Percentiles rank a stretch among this genome's conserved stretches.
phyloP scores from a whole-genome alignment of 2,888 invertebrate species.

The Nephrotoma guestfalica region DNA sequence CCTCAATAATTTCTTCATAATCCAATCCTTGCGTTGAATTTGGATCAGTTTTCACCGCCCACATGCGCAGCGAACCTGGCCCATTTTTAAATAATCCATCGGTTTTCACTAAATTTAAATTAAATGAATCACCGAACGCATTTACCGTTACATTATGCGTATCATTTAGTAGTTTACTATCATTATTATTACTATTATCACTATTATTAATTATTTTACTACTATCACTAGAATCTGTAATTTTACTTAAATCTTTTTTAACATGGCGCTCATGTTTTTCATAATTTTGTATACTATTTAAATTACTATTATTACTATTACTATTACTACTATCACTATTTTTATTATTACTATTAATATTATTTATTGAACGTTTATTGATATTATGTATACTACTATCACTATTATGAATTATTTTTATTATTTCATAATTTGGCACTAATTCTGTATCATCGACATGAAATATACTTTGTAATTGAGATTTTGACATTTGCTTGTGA shows the following conservation, averaged over 20 bases:
- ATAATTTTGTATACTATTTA: conserved; percentile 9
- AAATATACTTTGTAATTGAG: conserved; percentile 68
- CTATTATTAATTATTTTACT: conserved; percentile 9
- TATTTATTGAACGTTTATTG: conserved; percentile 17
- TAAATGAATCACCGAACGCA: conserved; percentile 65
- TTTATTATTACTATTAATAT: conserved; percentile 30
- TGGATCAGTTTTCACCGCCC: conserved; percentile 62
- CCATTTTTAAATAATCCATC: conserved; percentile 64
- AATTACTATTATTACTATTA: conserved; percentile 12
- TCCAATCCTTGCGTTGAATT: conserved; percentile 65
- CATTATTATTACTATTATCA: conserved; percentile 8
- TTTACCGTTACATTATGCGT: conserved; percentile 51
- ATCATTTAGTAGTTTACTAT: conserved; percentile 13
- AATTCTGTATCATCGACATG: conserved; percentile 64
- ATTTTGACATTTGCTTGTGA: conserved; percentile 76
- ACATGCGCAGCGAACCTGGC: conserved; percentile 49
- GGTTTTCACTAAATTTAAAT: conserved; percentile 58
- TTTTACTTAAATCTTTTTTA: conserved; percentile 33
- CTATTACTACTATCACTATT: conserved; percentile 28
- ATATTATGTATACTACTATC: conserved; percentile 21
- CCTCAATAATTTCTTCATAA: conserved; percentile 61
- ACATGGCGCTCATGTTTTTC: conserved; percentile 23
- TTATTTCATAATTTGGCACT: conserved; percentile 75
- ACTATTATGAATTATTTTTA: conserved; percentile 49
- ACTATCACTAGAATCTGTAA: conserved; percentile 26